Evolutionary conservation across 2,888 invertebrate species (phyloP).

Genomic region (Deladenus siricidicola): DNA sequence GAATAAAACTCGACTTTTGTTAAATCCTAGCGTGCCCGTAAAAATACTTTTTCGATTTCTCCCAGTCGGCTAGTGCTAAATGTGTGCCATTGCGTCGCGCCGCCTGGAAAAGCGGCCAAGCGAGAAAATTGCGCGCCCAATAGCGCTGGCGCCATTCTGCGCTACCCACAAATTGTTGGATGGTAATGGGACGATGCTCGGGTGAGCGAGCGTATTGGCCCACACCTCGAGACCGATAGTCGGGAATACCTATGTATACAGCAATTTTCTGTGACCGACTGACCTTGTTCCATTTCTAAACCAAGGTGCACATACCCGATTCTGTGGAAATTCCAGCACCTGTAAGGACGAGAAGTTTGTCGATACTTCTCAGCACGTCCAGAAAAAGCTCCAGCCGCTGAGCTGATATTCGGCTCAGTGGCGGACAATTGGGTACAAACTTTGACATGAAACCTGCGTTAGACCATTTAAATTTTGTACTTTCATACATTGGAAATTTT

Average conservation of each 20-base stretch:
- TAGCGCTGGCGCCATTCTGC: conserved; percentile 66
- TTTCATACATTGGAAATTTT: too few species aligned
- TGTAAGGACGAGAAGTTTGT: conserved; percentile 65
- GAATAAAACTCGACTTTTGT: too few species aligned
- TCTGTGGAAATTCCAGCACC: conserved; percentile 96
- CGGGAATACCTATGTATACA: conserved; percentile 66
- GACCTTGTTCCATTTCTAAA: too few species aligned
- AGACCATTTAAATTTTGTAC: too few species aligned
- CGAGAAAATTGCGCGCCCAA: conserved; percentile 91
- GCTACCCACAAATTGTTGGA: conserved; percentile 67
- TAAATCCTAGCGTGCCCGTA: too few species aligned
- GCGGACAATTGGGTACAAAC: conserved; percentile 14
- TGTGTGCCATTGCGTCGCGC: conserved; percentile 72
- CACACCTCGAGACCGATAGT: conserved; percentile 45
- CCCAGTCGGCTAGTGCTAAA: conserved; percentile 64
- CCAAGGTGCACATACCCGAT: conserved; percentile 61
- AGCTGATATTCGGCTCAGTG: too few species aligned
- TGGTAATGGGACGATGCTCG: conserved; percentile 74
- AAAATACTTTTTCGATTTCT: conserved; percentile 29
- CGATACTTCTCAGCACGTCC: conserved; percentile 17
- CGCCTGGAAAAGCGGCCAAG: conserved; percentile 73
- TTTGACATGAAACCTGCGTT: too few species aligned
- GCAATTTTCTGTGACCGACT: too few species aligned
- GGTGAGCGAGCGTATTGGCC: conserved; percentile 54
- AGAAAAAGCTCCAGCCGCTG: conserved; percentile 6